Conservation (phyloP, 1,140 invertebrate genomes). For the Goniozus legneri region DNA sequence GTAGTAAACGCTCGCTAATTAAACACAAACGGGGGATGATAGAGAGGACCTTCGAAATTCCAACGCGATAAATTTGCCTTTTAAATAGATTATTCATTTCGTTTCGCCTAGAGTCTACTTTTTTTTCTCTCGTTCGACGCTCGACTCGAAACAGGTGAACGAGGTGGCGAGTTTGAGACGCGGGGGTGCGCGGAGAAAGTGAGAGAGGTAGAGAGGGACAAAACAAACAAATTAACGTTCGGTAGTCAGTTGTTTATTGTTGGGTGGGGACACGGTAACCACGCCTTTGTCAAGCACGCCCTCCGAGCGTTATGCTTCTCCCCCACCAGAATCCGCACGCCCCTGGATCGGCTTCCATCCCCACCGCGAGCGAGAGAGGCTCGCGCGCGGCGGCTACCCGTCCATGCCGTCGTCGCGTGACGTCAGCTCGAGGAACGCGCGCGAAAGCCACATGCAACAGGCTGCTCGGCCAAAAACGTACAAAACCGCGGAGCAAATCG, state of each 20-base stretch:
- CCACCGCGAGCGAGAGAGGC: conserved; percentile 12
- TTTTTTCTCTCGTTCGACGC: no score
- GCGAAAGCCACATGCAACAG: conserved; percentile 54
- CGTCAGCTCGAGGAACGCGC: conserved; percentile 32
- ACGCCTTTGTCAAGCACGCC: conserved; percentile 49
- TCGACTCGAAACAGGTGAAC: conserved; percentile 10
- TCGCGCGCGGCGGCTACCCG: conserved; percentile 5
- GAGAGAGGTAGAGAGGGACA: conserved; percentile 26
- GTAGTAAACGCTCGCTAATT: no score
- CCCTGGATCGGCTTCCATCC: conserved; percentile 22
- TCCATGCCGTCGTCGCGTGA: conserved; percentile 20
- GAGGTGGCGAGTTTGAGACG: conserved; percentile 2
- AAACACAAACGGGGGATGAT: no score
- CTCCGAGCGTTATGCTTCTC: conserved; percentile 38
- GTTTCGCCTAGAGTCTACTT: no score
- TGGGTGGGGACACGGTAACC: conserved; percentile 49
- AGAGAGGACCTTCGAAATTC: no score
- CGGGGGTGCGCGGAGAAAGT: conserved; percentile 14
- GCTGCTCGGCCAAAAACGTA: conserved; percentile 18
- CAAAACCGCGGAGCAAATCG: no score
- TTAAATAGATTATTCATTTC: no score
- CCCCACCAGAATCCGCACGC: conserved; percentile 35
- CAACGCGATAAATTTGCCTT: no score
- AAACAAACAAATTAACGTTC: conserved; percentile 52
- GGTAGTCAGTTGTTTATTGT: conserved; percentile 50